These are phyloP conservation scores for Tortricodes alternella DNA, from an alignment of 2,888 invertebrate genomes.

Conservation along the genomic window DNA sequence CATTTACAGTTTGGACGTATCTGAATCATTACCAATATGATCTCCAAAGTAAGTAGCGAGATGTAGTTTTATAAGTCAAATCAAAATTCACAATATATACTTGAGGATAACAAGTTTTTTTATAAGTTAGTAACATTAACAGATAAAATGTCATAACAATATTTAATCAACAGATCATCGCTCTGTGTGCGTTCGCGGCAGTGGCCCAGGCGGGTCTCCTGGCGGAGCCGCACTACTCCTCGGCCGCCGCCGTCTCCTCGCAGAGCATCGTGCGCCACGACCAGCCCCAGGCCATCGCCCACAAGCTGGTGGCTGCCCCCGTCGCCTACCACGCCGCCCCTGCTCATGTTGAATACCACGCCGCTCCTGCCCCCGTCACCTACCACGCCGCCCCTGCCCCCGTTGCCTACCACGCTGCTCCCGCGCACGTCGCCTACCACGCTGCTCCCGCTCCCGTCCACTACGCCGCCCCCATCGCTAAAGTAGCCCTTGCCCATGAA, in stretches of 20 bases:
- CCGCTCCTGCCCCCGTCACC: constrained; percentile 36
- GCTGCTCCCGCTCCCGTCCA: constrained; percentile 35
- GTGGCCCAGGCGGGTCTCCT: constrained; percentile 61
- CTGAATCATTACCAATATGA: constrained; percentile 22
- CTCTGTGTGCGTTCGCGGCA: constrained; percentile 56
- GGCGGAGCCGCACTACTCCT: constrained; percentile 60
- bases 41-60: constrained; percentile 31
- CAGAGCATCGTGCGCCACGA: constrained; percentile 65
- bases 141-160: constrained; percentile 5
- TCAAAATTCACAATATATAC: not conserved
- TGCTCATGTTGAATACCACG: constrained; percentile 35
- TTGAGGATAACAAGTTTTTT: not conserved
- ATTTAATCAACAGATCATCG: constrained; percentile 48
- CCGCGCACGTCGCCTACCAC: constrained; percentile 37
- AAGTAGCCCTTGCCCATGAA: constrained; percentile 19
- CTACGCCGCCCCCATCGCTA: constrained; percentile 41
- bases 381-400: constrained; percentile 42
- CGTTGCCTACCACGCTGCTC: constrained; percentile 34
- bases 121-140: not conserved
- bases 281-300: constrained; percentile 43
- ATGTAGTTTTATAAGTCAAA: not conserved
- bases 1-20: constrained; percentile 28
- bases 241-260: constrained; percentile 61
- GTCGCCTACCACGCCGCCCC: constrained; percentile 52
- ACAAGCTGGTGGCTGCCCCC: constrained; percentile 38